These are phyloP conservation scores for Liasis olivaceus DNA, from an alignment of 2,797 vertebrate genomes.

Conservation along the genomic window DNA sequence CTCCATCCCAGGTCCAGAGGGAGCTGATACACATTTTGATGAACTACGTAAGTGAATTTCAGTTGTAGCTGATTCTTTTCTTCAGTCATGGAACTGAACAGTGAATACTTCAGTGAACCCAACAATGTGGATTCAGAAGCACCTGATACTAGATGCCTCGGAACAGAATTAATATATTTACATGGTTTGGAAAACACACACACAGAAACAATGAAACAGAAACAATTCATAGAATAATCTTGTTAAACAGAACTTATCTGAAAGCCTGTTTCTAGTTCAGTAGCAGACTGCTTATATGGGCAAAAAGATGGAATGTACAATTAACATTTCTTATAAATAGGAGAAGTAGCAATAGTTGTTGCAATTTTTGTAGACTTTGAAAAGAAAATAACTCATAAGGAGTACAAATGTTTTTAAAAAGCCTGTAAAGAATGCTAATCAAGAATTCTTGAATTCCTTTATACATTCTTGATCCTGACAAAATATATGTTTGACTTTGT, in stretches of 20 bases:
- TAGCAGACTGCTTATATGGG: not conserved
- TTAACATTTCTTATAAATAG: not conserved
- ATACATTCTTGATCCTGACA: not conserved
- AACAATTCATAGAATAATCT: not conserved
- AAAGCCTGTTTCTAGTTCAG: not conserved
- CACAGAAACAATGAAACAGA: not conserved
- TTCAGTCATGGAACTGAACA: not conserved
- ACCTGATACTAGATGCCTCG: not conserved
- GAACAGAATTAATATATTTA: not conserved
- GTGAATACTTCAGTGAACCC: not conserved
- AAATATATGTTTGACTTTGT: not conserved
- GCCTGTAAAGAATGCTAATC: not conserved
- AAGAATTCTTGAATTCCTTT: not conserved
- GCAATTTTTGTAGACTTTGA: not conserved
- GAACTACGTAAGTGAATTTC: slow-evolving; percentile 89
- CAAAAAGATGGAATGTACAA: not conserved
- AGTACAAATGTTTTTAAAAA: not conserved
- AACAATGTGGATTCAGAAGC: not conserved
- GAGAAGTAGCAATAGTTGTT: not conserved
- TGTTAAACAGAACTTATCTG: not conserved
- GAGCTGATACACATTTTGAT: slow-evolving; percentile 94
- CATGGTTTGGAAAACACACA: not conserved
- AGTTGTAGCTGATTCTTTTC: not conserved
- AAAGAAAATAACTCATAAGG: not conserved
- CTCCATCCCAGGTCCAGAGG: slow-evolving; percentile 92